Percentiles rank a stretch among this genome's conserved stretches.
Evolutionary conservation across 2,888 invertebrate species (phyloP).

Genomic region (Lepidochrysops patricia): DNA sequence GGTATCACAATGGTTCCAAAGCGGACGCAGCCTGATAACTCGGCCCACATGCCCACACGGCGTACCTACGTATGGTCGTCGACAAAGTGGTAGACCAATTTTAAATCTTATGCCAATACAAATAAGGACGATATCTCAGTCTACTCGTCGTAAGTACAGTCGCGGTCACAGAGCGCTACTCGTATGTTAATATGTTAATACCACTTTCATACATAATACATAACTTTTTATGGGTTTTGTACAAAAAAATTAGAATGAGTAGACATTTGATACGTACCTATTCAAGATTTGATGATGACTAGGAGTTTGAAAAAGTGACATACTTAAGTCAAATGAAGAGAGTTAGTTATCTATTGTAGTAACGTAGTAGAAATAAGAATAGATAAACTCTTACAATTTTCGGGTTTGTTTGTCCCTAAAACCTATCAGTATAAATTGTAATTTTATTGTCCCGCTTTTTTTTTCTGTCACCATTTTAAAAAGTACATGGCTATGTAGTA

Average conservation of each 20-base stretch:
- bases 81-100: conserved; percentile 18
- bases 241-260: background rate
- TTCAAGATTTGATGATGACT: no score
- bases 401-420: no score
- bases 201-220: background rate
- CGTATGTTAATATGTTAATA: conserved; percentile 5
- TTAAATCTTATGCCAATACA: background rate
- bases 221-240: background rate
- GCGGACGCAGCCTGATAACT: conserved; percentile 68
- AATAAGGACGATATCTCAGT: background rate
- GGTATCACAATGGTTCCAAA: conserved; percentile 23
- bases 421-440: no score
- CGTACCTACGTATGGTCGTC: conserved; percentile 32
- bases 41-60: conserved; percentile 51
- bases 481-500: no score
- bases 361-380: no score
- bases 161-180: background rate
- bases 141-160: background rate
- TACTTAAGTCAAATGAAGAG: no score
- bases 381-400: no score
- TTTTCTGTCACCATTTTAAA: no score
- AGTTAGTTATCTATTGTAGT: no score
- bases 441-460: no score
- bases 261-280: no score
- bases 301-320: no score